These are phyloP conservation scores for Chaitophorus viminalis DNA, from an alignment of 2,888 invertebrate genomes.

Conservation along the genomic window DNA sequence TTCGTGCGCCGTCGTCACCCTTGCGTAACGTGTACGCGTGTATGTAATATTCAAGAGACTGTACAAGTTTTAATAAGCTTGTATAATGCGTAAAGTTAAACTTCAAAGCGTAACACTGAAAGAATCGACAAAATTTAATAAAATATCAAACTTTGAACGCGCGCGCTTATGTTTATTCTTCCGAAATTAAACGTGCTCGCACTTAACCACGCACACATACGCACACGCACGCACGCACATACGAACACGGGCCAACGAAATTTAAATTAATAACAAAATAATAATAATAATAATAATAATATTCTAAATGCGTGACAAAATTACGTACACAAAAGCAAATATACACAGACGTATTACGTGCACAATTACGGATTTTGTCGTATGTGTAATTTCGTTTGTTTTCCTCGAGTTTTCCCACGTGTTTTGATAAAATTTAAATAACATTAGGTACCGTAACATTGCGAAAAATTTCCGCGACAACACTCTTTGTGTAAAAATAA, in stretches of 20 bases:
- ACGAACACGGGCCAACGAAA: neutral
- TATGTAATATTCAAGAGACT: conserved; percentile 14
- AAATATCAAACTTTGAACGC: conserved; percentile 12
- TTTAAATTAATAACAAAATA: conserved; percentile 6
- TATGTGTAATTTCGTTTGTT: no score
- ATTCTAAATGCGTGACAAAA: conserved; percentile 6
- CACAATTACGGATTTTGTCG: neutral
- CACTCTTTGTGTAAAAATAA: no score
- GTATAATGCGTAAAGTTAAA: conserved; percentile 41
- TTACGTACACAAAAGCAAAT: neutral
- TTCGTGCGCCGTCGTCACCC: no score
- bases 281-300: neutral
- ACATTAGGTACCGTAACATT: no score
- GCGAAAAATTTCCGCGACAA: no score
- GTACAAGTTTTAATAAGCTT: conserved; percentile 44
- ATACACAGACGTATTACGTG: neutral
- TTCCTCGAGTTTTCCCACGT: no score
- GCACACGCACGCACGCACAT: neutral
- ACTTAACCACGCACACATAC: neutral
- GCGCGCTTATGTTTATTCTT: neutral
- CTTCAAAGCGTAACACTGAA: conserved; percentile 4
- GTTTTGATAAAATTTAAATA: no score
- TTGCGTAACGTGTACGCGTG: neutral
- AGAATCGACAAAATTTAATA: conserved; percentile 45
- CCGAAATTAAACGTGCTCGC: neutral